These are phyloP conservation scores for Parapristionchus giblindavisi DNA, from an alignment of 2,888 invertebrate species.

Conservation along the genomic window DNA sequence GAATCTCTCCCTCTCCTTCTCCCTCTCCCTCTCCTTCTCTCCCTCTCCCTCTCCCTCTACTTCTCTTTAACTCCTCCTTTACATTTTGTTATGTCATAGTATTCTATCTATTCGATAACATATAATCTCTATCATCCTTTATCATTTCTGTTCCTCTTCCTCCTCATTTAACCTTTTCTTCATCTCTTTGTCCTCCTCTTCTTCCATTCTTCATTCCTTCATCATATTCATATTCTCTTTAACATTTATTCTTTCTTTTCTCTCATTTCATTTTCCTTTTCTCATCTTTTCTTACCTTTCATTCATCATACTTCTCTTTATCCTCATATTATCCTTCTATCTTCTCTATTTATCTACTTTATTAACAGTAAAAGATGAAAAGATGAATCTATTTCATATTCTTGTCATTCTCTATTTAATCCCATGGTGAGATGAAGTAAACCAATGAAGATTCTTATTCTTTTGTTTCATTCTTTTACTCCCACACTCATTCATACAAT, in stretches of 20 bases:
- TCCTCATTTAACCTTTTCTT: background rate
- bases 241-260: background rate
- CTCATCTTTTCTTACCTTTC: background rate
- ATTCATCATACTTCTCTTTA: too few species aligned
- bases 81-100: conserved; percentile 9
- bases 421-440: too few species aligned
- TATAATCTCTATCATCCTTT: background rate
- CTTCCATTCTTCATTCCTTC: background rate
- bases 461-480: too few species aligned
- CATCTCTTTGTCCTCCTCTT: background rate
- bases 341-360: too few species aligned
- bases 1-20: conserved; percentile 1
- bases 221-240: background rate
- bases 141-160: background rate
- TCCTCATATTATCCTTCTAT: too few species aligned
- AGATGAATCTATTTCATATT: too few species aligned
- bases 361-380: too few species aligned
- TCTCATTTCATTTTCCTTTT: background rate
- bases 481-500: too few species aligned
- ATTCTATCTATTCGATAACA: conserved; percentile 28
- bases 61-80: conserved; percentile 11
- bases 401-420: too few species aligned
- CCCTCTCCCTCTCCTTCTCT: conserved; percentile 20
- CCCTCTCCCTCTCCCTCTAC: conserved; percentile 36
- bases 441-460: too few species aligned